Base-by-base conservation (phyloP, 2,797 vertebrate species). In the Morus bassanus region DNA sequence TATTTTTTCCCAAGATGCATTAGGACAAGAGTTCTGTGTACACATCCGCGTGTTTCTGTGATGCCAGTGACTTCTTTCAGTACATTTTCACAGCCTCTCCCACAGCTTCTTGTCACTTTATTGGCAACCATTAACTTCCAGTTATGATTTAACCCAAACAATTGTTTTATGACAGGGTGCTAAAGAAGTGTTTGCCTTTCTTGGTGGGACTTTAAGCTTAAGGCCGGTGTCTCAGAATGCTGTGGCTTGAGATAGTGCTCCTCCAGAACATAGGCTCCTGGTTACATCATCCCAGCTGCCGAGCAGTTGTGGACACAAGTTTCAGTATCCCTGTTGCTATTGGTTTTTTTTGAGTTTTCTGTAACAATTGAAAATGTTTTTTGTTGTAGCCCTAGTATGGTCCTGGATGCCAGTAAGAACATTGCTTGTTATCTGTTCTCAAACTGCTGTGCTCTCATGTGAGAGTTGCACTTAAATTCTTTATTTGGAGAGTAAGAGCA, bases 261-360 rank as follows among this genome's bases (percentile, higher is more conserved):
- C 56, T 84, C 37, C 9, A 19, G 45, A 78, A 5, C 50, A 2
- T 2, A 10, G 63, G 67, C 31, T 64, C 30, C 63, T 8, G 46
- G 1, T 46, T 19, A 7, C 11, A 24, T 67, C 65, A 43, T 3
- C 83, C 57, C 2, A 0, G 41, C 35, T 25, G 63, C 63, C 1
- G 1, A 13, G 60, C 0, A 3, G 45, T 13, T 9, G 72, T 3
- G 46, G 30, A 16, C 9, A 3, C 12, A 2, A 6, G 16, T 37
- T 76, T 74, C 1, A 3, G 17, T 67, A 4, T 85, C 56, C 45
- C 24, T 37, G 75, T 79, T 77, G 74, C 50, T 48, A 11, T 33
- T 3, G 2, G 2, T 57, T 91, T 73, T 31, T 35, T 76, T 87
- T 35, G 59, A 51, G 68, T 65, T 89, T 73, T 63, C 80, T 33